Conservation (phyloP, 2,113 vertebrate species). For the Poeciliopsis retropinna region DNA sequence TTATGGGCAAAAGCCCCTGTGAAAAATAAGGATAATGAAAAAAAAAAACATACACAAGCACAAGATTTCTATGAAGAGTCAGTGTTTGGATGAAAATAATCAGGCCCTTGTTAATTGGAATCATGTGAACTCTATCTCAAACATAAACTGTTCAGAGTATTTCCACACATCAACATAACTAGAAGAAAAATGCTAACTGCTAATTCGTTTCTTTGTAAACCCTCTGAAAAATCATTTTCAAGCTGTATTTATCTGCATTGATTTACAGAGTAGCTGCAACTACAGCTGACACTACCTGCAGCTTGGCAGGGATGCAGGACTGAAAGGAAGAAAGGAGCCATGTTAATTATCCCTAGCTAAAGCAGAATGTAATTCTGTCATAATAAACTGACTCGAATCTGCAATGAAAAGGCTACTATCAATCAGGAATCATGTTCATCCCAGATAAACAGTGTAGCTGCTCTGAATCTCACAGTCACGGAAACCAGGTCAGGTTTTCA, state of each 20-base stretch:
- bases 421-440: constrained; percentile 30
- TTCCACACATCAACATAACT: background rate
- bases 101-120: no score
- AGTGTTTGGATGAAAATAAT: no score
- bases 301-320: background rate
- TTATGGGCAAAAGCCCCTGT: no score
- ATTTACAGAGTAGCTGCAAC: background rate
- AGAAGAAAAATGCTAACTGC: background rate
- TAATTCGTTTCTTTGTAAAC: background rate
- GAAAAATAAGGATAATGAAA: no score
- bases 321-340: background rate
- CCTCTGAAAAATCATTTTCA: background rate
- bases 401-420: constrained; percentile 17
- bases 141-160: no score
- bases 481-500: constrained; percentile 62
- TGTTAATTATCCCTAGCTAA: background rate
- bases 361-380: constrained; percentile 1
- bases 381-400: constrained; percentile 22
- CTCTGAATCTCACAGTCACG: constrained; percentile 20
- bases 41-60: no score
- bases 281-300: background rate
- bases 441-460: constrained; percentile 33
- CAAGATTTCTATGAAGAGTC: no score
- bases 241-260: background rate
- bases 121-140: no score